Evolutionary conservation across 2,797 vertebrate species (phyloP).

Genomic region (Spizella passerina): DNA sequence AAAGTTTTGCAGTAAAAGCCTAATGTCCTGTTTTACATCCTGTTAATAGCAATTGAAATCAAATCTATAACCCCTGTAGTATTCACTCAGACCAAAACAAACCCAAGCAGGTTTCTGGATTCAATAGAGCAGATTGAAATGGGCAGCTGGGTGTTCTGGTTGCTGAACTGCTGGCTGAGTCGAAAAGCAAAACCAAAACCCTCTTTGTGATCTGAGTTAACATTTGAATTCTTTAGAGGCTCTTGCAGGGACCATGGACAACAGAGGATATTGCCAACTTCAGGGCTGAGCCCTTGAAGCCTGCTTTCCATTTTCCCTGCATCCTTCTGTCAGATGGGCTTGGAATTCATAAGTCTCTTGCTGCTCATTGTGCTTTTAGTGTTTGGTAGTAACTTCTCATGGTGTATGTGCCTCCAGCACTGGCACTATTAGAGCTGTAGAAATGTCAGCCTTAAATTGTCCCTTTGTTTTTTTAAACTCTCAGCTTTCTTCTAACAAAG

Average conservation of each 20-base stretch:
- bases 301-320: neutral
- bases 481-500: neutral
- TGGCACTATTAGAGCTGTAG: neutral
- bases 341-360: neutral
- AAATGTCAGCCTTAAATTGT: neutral
- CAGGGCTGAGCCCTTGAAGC: neutral
- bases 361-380: neutral
- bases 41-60: conserved; percentile 40
- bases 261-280: neutral
- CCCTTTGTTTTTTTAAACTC: neutral
- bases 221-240: neutral
- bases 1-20: conserved; percentile 13
- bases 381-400: neutral
- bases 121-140: conserved; percentile 35
- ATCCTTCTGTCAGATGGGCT: neutral
- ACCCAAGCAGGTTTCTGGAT: conserved; percentile 19
- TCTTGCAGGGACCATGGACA: neutral
- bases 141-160: conserved; percentile 48
- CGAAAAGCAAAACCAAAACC: neutral
- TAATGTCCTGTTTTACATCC: conserved; percentile 36
- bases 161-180: neutral
- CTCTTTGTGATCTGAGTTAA: neutral
- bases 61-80: conserved; percentile 24
- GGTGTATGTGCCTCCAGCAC: neutral
- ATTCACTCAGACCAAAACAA: neutral